Evolutionary conservation across 2,113 vertebrate species (phyloP).

Genomic region (Urocitellus parryii): DNA sequence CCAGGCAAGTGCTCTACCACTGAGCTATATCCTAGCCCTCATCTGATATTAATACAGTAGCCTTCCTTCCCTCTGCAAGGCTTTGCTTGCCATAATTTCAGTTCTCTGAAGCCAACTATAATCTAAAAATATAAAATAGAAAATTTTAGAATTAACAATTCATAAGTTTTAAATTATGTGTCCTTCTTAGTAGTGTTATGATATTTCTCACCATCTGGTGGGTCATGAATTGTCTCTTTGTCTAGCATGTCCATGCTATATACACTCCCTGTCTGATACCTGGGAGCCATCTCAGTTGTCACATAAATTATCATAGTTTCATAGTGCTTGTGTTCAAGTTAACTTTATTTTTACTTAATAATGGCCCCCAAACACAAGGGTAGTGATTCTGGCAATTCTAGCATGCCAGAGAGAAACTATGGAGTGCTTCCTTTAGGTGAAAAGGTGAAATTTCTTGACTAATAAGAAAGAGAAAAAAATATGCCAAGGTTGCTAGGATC

Average conservation of each 20-base stretch:
- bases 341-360: background rate
- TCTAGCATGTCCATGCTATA: no score
- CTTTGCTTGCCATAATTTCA: background rate
- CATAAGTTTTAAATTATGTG: background rate
- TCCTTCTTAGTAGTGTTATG: background rate
- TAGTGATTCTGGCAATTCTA: background rate
- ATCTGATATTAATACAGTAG: background rate
- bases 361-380: background rate
- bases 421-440: background rate
- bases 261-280: background rate
- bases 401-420: background rate
- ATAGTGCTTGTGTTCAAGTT: background rate
- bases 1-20: background rate
- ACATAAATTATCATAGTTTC: background rate
- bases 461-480: background rate
- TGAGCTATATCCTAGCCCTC: background rate
- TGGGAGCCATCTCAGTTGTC: background rate
- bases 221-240: no score
- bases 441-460: background rate
- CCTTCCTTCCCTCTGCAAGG: background rate
- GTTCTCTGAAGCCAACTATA: background rate
- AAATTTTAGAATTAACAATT: no score
- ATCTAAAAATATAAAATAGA: no score
- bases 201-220: background rate
- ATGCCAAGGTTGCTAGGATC: background rate